Evolutionary conservation across 2,888 invertebrate species (phyloP).

Genomic region (Stenotaenia linearis): DNA sequence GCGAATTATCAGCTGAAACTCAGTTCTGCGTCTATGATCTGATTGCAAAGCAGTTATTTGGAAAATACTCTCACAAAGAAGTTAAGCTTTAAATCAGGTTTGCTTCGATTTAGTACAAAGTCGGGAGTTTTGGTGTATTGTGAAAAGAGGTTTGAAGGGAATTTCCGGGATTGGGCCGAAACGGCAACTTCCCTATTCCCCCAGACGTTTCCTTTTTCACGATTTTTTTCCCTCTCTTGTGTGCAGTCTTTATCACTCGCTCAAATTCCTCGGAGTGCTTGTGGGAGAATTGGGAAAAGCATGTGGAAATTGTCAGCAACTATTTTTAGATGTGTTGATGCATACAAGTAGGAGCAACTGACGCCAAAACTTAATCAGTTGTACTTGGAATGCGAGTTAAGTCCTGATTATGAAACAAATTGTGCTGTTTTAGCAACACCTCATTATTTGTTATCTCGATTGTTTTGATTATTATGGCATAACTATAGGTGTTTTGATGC

Average conservation of each 20-base stretch:
- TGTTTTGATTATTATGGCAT: no score
- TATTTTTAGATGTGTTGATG: background rate
- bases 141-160: background rate
- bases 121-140: background rate
- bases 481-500: no score
- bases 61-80: background rate
- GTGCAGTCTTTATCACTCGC: background rate
- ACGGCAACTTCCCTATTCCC: background rate
- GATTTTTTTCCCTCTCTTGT: background rate
- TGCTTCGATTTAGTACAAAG: background rate
- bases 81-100: background rate
- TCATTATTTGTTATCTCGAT: no score
- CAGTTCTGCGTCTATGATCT: background rate
- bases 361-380: background rate
- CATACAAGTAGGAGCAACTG: background rate
- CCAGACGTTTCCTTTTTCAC: background rate
- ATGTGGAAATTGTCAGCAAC: background rate
- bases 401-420: background rate
- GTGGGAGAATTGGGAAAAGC: background rate
- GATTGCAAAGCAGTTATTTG: background rate
- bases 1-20: background rate
- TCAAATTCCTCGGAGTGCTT: background rate
- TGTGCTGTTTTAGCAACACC: background rate
- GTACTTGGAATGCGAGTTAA: background rate
- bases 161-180: background rate